phyloP scores from a whole-genome alignment of 2,888 invertebrate genomes.

The Lumbricus terrestris region DNA sequence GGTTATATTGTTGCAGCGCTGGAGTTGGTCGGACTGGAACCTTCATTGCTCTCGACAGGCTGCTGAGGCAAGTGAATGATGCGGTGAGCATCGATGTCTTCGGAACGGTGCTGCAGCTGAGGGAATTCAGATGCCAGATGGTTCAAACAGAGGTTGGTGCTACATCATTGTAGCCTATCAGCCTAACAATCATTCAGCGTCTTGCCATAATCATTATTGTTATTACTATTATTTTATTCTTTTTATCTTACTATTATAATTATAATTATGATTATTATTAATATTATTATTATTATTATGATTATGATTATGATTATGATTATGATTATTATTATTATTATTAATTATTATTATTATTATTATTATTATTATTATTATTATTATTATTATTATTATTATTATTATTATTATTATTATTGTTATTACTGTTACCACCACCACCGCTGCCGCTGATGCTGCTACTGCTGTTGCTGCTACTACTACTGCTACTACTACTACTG shows the following conservation, averaged over 20 bases:
- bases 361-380: too few relatives aligned
- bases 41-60: background rate
- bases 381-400: background rate
- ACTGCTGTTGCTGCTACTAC: background rate
- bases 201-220: too few relatives aligned
- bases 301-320: too few relatives aligned
- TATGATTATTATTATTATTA: too few relatives aligned
- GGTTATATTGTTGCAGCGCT: background rate
- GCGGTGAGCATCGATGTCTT: background rate
- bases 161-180: background rate
- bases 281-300: too few relatives aligned
- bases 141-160: slow-evolving; percentile 5
- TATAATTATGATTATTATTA: too few relatives aligned
- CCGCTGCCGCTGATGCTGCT: too few relatives aligned
- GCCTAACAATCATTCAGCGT: background rate
- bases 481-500: background rate
- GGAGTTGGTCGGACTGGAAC: background rate
- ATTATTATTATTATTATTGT: background rate
- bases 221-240: too few relatives aligned
- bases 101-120: background rate
- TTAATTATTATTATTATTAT: too few relatives aligned
- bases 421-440: too few relatives aligned
- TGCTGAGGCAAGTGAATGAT: background rate
- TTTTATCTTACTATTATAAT: too few relatives aligned
- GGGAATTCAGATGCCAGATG: slow-evolving; percentile 10